phyloP scores from a whole-genome alignment of 2,888 invertebrate genomes.

The Spisula subtruncata region DNA sequence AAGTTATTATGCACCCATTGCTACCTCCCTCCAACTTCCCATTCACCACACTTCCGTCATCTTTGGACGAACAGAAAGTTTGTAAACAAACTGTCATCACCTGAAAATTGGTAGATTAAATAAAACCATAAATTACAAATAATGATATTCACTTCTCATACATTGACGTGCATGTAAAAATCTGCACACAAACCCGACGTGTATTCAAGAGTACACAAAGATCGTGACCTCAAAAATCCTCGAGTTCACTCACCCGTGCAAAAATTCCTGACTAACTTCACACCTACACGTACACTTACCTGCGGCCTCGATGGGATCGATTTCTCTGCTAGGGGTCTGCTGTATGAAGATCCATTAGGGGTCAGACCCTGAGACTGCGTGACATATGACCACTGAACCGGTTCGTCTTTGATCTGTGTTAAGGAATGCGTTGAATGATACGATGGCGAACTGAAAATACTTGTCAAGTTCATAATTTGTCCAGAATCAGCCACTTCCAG shows the following conservation, averaged over 20 bases:
- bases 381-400: slow-evolving; percentile 57
- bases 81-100: neutral
- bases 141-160: neutral
- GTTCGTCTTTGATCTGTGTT: slow-evolving; percentile 69
- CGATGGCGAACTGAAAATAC: slow-evolving; percentile 74
- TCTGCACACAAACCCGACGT: too few relatives aligned
- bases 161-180: too few relatives aligned
- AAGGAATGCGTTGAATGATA: slow-evolving; percentile 65
- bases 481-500: slow-evolving; percentile 74
- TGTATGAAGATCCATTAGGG: slow-evolving; percentile 67
- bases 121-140: neutral
- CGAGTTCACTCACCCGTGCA: slow-evolving; percentile 61
- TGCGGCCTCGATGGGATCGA: slow-evolving; percentile 76
- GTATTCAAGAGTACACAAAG: slow-evolving; percentile 20
- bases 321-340: slow-evolving; percentile 71
- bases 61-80: neutral
- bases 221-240: slow-evolving; percentile 54
- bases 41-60: neutral
- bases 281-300: slow-evolving; percentile 67
- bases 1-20: too few relatives aligned
- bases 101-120: neutral
- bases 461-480: slow-evolving; percentile 80
- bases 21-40: neutral
- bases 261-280: slow-evolving; percentile 9
- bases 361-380: slow-evolving; percentile 60